Evolutionary conservation across 2,888 invertebrate species (phyloP).

Genomic region (Seira ritae): DNA sequence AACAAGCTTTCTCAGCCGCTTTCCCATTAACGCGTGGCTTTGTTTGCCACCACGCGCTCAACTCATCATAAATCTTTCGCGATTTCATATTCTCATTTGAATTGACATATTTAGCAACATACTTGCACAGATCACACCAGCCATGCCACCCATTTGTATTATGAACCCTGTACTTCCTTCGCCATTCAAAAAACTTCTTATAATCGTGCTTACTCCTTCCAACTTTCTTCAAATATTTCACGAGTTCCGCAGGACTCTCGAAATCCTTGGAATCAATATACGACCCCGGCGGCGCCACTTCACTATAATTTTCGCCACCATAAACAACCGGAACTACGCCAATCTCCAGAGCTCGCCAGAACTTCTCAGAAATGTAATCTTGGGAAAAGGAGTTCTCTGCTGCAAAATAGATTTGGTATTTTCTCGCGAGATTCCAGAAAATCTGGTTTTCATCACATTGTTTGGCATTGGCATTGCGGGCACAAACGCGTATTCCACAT

Average conservation of each 20-base stretch:
- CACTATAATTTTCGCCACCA: constrained; percentile 39
- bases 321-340: constrained; percentile 46
- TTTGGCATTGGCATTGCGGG: not conserved
- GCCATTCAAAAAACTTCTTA: constrained; percentile 62
- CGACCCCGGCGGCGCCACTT: constrained; percentile 47
- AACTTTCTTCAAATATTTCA: constrained; percentile 49
- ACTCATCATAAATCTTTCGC: no score
- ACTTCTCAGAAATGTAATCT: constrained; percentile 49
- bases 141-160: constrained; percentile 48
- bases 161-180: constrained; percentile 21
- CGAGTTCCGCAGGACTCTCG: constrained; percentile 37
- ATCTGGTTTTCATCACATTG: not conserved
- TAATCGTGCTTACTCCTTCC: constrained; percentile 56
- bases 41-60: no score
- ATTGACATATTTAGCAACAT: no score
- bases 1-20: no score
- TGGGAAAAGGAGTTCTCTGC: constrained; percentile 42
- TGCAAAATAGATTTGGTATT: constrained; percentile 17
- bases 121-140: no score
- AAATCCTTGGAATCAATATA: constrained; percentile 57
- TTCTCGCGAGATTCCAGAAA: not conserved
- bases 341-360: constrained; percentile 21
- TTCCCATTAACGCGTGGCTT: no score
- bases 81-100: no score
- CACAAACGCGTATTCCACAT: constrained; percentile 3